Evolutionary conservation across 2,797 vertebrate species (phyloP).

Genomic region (Myotis daubentonii): DNA sequence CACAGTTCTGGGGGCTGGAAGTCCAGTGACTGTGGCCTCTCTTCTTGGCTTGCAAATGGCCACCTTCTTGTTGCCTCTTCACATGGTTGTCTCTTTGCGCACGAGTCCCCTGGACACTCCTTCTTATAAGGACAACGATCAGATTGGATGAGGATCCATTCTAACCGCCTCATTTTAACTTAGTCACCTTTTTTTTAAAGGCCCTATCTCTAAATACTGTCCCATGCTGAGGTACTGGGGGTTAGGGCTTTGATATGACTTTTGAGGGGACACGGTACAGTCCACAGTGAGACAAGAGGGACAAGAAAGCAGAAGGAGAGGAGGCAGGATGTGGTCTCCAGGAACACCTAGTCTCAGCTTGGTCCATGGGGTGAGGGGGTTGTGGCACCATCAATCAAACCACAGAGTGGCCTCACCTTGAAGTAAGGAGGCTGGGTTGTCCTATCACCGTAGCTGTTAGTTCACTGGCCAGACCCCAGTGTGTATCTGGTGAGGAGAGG

Average conservation of each 20-base stretch:
- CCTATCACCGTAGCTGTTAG: rapidly evolving
- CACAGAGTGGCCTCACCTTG: background rate
- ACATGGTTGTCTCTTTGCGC: rapidly evolving
- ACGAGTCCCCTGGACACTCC: rapidly evolving
- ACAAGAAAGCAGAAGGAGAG: background rate
- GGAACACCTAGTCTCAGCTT: background rate
- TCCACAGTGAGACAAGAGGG: background rate
- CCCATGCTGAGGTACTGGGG: background rate
- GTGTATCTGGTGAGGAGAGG: rapidly evolving
- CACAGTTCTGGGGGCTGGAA: background rate
- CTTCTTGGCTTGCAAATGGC: no score
- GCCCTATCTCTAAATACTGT: background rate
- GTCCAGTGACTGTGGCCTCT: background rate
- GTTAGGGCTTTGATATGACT: background rate
- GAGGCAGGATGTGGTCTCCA: background rate
- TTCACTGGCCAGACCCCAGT: background rate
- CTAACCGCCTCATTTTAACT: background rate
- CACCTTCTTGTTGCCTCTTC: rapidly evolving
- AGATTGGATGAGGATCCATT: background rate
- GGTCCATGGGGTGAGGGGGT: rapidly evolving
- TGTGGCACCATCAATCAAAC: background rate
- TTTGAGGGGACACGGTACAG: background rate
- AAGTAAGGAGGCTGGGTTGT: background rate
- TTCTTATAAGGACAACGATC: background rate
- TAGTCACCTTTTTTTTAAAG: background rate